These are phyloP conservation scores for Drosophila bocqueti DNA, from an alignment of 1,140 invertebrate genomes.

Conservation along the genomic window DNA sequence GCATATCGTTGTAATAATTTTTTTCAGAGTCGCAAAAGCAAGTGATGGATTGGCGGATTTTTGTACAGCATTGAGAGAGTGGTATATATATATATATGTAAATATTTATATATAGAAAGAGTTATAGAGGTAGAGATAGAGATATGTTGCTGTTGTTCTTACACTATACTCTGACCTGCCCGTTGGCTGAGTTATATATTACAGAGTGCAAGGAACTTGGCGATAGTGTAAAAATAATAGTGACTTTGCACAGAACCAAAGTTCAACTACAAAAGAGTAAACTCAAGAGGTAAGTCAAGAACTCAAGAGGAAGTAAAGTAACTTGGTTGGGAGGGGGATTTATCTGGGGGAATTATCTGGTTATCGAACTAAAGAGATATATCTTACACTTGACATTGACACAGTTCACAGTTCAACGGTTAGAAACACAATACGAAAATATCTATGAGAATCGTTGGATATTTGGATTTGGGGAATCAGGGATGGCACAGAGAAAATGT, in stretches of 20 bases:
- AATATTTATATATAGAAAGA: slow-evolving; percentile 24
- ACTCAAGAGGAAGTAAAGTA: slow-evolving; percentile 26
- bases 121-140: slow-evolving; percentile 16
- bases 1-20: slow-evolving; percentile 10
- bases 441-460: slow-evolving; percentile 46
- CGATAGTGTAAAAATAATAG: slow-evolving; percentile 75
- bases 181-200: slow-evolving; percentile 46
- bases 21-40: slow-evolving; percentile 39
- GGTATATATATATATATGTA: slow-evolving; percentile 10
- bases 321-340: slow-evolving; percentile 11
- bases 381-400: slow-evolving; percentile 74
- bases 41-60: slow-evolving; percentile 46
- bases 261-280: slow-evolving; percentile 46
- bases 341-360: slow-evolving; percentile 14
- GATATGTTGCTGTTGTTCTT: slow-evolving; percentile 60
- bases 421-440: slow-evolving; percentile 53
- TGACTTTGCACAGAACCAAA: slow-evolving; percentile 40
- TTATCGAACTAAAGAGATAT: slow-evolving; percentile 30
- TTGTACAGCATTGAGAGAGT: slow-evolving; percentile 59
- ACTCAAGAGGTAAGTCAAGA: slow-evolving; percentile 12
- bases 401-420: slow-evolving; percentile 60
- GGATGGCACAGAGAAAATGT: slow-evolving; percentile 11
- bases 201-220: slow-evolving; percentile 59
- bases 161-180: slow-evolving; percentile 69
- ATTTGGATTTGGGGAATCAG: neutral